Base-by-base conservation (phyloP, 2,797 vertebrate species). In the Hydrocynus forskahlii region DNA sequence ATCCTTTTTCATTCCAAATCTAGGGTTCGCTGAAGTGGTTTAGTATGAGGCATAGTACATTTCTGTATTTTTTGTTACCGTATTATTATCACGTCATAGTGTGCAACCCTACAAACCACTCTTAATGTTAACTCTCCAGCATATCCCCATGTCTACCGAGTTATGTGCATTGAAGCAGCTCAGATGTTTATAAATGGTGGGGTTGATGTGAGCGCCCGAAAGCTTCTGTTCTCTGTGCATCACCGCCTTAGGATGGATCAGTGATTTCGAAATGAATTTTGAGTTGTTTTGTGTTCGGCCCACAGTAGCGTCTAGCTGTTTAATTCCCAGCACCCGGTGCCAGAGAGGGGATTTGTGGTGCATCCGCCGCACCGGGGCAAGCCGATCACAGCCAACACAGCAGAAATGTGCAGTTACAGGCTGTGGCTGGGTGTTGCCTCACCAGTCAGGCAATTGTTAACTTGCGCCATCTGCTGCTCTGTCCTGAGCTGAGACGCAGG, bases 391-490 rank as follows among this genome's bases (percentile, higher is more conserved):
- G 84, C 88, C 87, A 84, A 88, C 91, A 88, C 91, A 87, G 90
- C 63, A 89, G 75, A 90, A 88, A 87, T 88, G 75, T 86, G 83
- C 89, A 92, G 89, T 89, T 86, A 81, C 87, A 78, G 88, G 80
- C 87, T 69, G 69, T 50, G 71, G 25, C 82, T 87, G 92, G 91
- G 92, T 93, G 94, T 93, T 93, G 90, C 84, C 93, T 91, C 70
- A 48, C 79, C 76, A 71, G 68, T 79, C 78, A 70, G 75, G 25
- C 79, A 89, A 76, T 62, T 81, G 75, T 87, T 83, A 70, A 75
- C 72, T 89, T 81, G 5, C 85, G 80, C 92, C 94, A 93, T 89
- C 94, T 93, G 91, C 91, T 93, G 94, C 91, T 48, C 79, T 73
- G 73, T 52, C 78, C 6, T 38, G 25, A 69, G 38, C 57, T 13